phyloP scores from a whole-genome alignment of 1,140 invertebrate species.

The Rhynchophorus ferrugineus region DNA sequence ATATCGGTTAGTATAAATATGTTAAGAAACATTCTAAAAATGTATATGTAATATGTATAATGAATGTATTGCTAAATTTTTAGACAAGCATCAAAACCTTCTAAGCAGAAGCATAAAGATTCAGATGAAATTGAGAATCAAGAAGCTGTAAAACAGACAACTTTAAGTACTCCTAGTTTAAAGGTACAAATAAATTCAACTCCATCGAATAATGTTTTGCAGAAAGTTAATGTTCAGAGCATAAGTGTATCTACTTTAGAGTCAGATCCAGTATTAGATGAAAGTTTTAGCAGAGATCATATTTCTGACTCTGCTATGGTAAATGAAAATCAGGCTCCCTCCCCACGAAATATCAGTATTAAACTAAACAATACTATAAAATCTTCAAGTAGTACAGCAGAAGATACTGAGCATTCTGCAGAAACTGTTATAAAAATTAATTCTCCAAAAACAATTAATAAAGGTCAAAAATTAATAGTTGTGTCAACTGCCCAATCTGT shows the following conservation, averaged over 20 bases:
- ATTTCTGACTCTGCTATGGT: too few species aligned
- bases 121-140: constrained; percentile 26
- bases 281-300: not conserved
- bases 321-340: constrained; percentile 29
- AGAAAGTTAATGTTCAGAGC: constrained; percentile 23
- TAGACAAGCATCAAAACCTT: constrained; percentile 10
- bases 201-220: not conserved
- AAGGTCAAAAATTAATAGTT: constrained; percentile 37
- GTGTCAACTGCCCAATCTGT: constrained; percentile 35
- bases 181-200: too few species aligned
- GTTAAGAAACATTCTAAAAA: constrained; percentile 38
- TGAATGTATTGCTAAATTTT: constrained; percentile 1
- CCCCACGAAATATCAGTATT: constrained; percentile 15
- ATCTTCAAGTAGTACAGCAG: constrained; percentile 1
- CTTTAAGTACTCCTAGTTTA: too few species aligned
- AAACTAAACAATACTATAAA: constrained; percentile 17
- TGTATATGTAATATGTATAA: constrained; percentile 31
- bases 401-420: not conserved
- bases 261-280: constrained; percentile 6
- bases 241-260: constrained; percentile 21
- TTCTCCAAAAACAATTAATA: constrained; percentile 10
- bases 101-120: constrained; percentile 5
- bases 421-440: not conserved
- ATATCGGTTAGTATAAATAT: constrained; percentile 36
- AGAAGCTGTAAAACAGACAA: constrained; percentile 13